phyloP scores from a whole-genome alignment of 2,113 vertebrate genomes.

The Podarcis cretensis region DNA sequence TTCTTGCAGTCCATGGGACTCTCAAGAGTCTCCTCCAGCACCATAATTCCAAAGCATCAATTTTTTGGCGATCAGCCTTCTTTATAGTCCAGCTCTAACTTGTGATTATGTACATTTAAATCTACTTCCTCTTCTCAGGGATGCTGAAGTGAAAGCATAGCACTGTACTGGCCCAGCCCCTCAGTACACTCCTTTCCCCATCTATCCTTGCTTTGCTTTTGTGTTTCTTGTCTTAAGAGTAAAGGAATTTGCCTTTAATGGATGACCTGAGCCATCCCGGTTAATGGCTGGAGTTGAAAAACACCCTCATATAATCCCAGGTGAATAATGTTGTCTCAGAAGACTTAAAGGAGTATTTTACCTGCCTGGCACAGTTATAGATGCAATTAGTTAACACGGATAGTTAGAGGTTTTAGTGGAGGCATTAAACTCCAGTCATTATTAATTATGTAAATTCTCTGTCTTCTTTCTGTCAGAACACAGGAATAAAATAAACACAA shows the following conservation, averaged over 20 bases:
- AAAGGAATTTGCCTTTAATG: constrained; percentile 67
- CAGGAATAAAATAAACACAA: constrained; percentile 76
- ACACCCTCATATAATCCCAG: constrained; percentile 68
- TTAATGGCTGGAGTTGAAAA: constrained; percentile 73
- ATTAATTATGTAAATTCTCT: constrained; percentile 83
- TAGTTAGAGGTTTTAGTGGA: constrained; percentile 72
- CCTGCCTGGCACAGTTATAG: constrained; percentile 75
- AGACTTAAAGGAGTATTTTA: constrained; percentile 73
- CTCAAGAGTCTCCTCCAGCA: no score
- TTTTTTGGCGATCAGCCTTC: no score
- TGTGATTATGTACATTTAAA: background rate
- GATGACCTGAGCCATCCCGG: constrained; percentile 69
- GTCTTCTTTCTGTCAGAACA: constrained; percentile 73
- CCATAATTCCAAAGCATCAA: no score
- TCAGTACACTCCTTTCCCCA: constrained; percentile 10
- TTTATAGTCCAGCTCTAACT: no score
- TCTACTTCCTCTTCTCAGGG: background rate
- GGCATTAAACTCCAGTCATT: constrained; percentile 75
- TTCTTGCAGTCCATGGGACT: no score
- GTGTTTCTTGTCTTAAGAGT: constrained; percentile 56
- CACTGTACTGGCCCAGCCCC: accelerated
- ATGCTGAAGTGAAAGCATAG: accelerated
- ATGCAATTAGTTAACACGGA: constrained; percentile 71
- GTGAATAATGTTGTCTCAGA: constrained; percentile 77
- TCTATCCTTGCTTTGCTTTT: constrained; percentile 60